Conservation (phyloP, 2,113 vertebrate species). For the Eira barbara region DNA sequence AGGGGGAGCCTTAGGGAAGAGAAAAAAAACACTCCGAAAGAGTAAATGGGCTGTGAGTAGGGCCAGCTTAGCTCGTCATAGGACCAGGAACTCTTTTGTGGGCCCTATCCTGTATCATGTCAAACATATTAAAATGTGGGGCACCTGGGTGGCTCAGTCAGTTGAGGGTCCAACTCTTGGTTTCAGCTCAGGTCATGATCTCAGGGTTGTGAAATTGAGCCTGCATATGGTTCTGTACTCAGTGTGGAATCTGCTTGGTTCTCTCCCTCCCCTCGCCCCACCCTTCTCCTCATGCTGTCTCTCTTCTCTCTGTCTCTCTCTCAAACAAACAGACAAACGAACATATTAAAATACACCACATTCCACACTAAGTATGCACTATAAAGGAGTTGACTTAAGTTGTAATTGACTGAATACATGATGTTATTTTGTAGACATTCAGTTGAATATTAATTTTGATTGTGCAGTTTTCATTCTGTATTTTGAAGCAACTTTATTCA, state of each 20-base stretch:
- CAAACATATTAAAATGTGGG: background rate
- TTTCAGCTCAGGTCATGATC: background rate
- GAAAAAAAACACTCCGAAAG: background rate
- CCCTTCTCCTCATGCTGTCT: background rate
- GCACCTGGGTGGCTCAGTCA: background rate
- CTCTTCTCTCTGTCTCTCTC: background rate
- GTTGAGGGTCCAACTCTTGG: background rate
- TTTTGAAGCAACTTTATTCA: slow-evolving; percentile 15
- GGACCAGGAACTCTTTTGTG: background rate
- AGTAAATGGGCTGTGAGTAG: background rate
- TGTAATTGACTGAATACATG: background rate
- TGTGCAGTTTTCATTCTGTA: background rate
- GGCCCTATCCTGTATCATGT: background rate
- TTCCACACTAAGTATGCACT: background rate
- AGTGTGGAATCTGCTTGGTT: background rate
- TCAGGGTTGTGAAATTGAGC: background rate
- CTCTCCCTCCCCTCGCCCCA: background rate
- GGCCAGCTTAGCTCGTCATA: background rate
- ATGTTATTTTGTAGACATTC: background rate
- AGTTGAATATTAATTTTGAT: background rate
- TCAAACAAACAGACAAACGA: background rate
- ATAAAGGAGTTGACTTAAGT: background rate
- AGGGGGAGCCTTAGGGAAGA: background rate
- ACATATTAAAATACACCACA: background rate
- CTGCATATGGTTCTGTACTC: background rate